Conservation (phyloP, 2,888 invertebrate genomes). For the Ennomos erosarius region DNA sequence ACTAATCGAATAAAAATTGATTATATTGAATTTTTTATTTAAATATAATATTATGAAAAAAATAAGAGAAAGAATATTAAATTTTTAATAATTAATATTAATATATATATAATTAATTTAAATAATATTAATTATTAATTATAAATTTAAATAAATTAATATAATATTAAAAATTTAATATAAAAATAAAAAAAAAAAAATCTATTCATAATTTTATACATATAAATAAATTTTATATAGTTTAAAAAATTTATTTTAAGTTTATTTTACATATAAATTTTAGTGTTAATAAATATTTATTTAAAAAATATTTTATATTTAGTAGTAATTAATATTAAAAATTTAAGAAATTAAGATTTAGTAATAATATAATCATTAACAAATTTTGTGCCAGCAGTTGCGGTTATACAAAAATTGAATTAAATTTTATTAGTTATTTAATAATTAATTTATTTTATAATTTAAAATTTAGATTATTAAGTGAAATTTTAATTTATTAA, state of each 20-base stretch:
- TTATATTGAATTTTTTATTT: too few species aligned
- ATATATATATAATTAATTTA: too few species aligned
- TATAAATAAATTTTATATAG: conserved; percentile 78
- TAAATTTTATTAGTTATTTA: conserved; percentile 80
- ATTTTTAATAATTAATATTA: too few species aligned
- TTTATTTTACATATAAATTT: conserved; percentile 85
- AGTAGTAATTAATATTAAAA: conserved; percentile 81
- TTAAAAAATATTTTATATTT: conserved; percentile 67
- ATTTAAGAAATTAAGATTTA: conserved; percentile 87
- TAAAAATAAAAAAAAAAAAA: conserved; percentile 67
- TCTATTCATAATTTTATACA: conserved; percentile 52
- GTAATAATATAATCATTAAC: conserved; percentile 85
- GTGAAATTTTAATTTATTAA: conserved; percentile 85
- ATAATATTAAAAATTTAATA: too few species aligned
- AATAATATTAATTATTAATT: too few species aligned
- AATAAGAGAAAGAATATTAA: too few species aligned
- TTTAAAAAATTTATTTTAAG: conserved; percentile 75
- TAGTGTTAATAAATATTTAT: conserved; percentile 67
- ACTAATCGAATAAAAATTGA: too few species aligned
- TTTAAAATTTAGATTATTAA: conserved; percentile 76
- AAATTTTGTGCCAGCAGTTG: conserved; percentile 89
- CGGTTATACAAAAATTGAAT: conserved; percentile 87
- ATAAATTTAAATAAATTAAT: too few species aligned
- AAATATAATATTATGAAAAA: too few species aligned
- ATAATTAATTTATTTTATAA: conserved; percentile 60